phyloP scores from a whole-genome alignment of 1,140 invertebrate genomes.

The Drosophila tani region DNA sequence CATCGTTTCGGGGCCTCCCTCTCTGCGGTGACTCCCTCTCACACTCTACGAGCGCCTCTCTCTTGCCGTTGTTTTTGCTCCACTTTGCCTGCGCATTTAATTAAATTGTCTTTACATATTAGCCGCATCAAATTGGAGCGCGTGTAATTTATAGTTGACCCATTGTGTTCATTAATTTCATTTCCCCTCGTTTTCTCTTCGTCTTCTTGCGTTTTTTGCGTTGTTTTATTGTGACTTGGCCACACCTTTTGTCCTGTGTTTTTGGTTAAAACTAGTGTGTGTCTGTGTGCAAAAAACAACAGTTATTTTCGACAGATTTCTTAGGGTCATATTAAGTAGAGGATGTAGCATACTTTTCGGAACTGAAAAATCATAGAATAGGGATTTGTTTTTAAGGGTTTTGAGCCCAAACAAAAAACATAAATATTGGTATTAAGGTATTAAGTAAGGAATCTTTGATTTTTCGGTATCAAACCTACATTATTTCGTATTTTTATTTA shows the following conservation, averaged over 20 bases:
- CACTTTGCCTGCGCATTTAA: constrained; percentile 69
- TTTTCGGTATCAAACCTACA: neutral
- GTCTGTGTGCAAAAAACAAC: constrained; percentile 2
- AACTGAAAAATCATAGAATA: neutral
- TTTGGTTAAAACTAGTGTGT: neutral
- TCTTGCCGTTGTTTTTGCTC: constrained; percentile 30
- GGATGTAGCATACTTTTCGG: constrained; percentile 39
- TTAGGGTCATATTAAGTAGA: neutral
- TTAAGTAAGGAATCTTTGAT: no score
- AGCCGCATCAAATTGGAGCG: constrained; percentile 74
- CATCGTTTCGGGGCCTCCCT: constrained; percentile 67
- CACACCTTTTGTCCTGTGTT: constrained; percentile 41
- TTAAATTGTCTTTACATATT: constrained; percentile 78
- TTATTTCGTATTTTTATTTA: neutral
- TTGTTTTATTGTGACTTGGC: constrained; percentile 19
- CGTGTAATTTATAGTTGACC: constrained; percentile 75
- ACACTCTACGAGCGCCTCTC: neutral
- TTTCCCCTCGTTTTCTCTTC: constrained; percentile 25
- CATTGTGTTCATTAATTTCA: constrained; percentile 76
- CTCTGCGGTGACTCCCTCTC: neutral
- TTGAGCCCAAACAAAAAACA: no score
- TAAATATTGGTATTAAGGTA: no score
- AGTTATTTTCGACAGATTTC: constrained; percentile 2
- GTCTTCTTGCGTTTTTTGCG: constrained; percentile 13
- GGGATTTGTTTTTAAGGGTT: neutral